Percentiles rank a stretch among this genome's conserved stretches.
phyloP scores from a whole-genome alignment of 2,113 vertebrate species.

The Bubo bubo region DNA sequence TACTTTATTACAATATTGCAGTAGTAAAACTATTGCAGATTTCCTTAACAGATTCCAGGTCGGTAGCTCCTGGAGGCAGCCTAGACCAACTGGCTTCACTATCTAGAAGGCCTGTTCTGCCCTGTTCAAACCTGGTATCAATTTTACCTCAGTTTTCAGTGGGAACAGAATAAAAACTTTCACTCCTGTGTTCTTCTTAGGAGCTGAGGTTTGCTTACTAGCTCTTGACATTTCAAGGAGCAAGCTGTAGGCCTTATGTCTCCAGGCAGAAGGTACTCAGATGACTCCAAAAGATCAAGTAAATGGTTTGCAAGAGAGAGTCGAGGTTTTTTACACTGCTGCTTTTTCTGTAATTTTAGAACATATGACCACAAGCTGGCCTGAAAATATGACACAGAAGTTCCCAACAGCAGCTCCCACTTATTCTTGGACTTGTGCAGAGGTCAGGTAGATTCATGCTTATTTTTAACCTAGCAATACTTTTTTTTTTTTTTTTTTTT shows the following conservation, averaged over 20 bases:
- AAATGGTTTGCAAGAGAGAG: background rate
- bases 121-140: background rate
- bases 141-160: background rate
- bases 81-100: background rate
- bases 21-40: background rate
- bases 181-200: background rate
- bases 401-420: background rate
- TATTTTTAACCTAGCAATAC: background rate
- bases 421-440: background rate
- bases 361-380: background rate
- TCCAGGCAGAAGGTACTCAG: background rate
- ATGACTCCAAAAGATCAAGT: background rate
- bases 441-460: background rate
- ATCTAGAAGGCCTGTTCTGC: background rate
- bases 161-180: background rate
- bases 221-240: background rate
- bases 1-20: background rate
- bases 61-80: background rate
- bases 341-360: background rate
- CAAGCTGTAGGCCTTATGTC: background rate
- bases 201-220: background rate
- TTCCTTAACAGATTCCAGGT: background rate
- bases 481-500: background rate
- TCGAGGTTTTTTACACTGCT: background rate
- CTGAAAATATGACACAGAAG: background rate